Conservation (phyloP, 2,797 vertebrate species). For the Sebastes vulpes region DNA sequence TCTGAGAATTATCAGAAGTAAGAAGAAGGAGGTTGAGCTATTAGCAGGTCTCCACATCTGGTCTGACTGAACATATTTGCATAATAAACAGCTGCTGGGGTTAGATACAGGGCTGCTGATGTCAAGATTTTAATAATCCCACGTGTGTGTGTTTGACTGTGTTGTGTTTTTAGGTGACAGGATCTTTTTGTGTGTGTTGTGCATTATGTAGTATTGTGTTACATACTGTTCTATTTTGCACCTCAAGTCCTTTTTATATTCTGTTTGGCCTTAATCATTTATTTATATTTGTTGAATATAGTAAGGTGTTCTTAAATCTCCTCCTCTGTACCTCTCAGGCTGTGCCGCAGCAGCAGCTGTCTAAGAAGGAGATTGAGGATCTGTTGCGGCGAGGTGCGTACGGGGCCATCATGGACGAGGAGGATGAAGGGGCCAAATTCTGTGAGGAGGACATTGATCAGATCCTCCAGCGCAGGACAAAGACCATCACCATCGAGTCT, state of each 20-base stretch:
- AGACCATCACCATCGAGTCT: slow-evolving; percentile 98
- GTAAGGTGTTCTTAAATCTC: neutral
- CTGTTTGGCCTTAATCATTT: neutral
- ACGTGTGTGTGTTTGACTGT: neutral
- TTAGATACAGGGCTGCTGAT: slow-evolving; percentile 13
- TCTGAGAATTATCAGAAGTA: slow-evolving; percentile 55
- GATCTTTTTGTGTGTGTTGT: neutral
- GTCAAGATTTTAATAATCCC: slow-evolving; percentile 8
- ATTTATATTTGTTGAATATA: neutral
- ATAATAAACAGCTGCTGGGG: slow-evolving; percentile 47
- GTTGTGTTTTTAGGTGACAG: neutral
- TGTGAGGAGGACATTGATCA: slow-evolving; percentile 99
- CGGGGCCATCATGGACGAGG: slow-evolving; percentile 98
- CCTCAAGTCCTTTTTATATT: neutral
- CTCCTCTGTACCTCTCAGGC: slow-evolving; percentile 58
- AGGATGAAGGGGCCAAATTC: slow-evolving; percentile 98
- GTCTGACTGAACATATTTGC: slow-evolving; percentile 57
- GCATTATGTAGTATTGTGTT: neutral
- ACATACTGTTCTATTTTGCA: neutral
- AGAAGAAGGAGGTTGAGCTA: slow-evolving; percentile 39
- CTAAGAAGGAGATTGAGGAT: slow-evolving; percentile 99
- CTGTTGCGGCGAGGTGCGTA: slow-evolving; percentile 95
- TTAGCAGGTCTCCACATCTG: slow-evolving; percentile 60
- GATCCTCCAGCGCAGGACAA: slow-evolving; percentile 96
- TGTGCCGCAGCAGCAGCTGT: slow-evolving; percentile 96